These are phyloP conservation scores for Agrypnus murinus DNA, from an alignment of 2,888 invertebrate genomes.

Conservation along the genomic window DNA sequence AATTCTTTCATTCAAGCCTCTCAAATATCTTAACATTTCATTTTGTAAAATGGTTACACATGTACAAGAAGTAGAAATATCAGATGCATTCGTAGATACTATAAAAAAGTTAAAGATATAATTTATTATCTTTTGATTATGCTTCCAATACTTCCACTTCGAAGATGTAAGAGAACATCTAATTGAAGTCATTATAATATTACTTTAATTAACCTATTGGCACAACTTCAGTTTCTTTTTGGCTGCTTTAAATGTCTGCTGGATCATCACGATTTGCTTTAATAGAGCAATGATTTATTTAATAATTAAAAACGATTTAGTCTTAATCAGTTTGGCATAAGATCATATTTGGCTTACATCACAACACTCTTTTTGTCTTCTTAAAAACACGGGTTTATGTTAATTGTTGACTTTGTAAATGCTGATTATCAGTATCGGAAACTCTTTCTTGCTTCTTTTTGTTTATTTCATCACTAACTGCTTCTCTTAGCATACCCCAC, in stretches of 20 bases:
- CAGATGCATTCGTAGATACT: no score
- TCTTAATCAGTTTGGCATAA: slow-evolving; percentile 36
- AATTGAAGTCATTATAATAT: no score
- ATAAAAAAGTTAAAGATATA: no score
- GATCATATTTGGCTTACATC: slow-evolving; percentile 50
- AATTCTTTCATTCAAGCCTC: no score
- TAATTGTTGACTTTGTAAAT: slow-evolving; percentile 15
- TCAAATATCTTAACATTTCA: no score
- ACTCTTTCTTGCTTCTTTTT: slow-evolving; percentile 41
- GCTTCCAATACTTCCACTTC: no score
- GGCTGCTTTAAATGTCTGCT: neutral
- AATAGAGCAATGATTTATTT: neutral
- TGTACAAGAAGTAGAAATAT: no score
- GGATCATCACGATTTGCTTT: neutral
- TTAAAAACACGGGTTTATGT: slow-evolving; percentile 24
- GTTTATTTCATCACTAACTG: slow-evolving; percentile 64
- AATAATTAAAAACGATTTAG: slow-evolving; percentile 3
- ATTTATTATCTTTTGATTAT: no score
- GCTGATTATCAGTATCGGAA: slow-evolving; percentile 3
- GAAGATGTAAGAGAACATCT: no score
- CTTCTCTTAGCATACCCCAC: slow-evolving; percentile 78
- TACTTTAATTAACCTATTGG: no score
- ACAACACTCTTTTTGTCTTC: slow-evolving; percentile 52
- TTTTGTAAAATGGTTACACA: no score
- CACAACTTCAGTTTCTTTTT: no score